Percentiles rank a stretch among this genome's conserved stretches.
phyloP scores from a whole-genome alignment of 2,797 vertebrate genomes.

The Ceryle rudis region DNA sequence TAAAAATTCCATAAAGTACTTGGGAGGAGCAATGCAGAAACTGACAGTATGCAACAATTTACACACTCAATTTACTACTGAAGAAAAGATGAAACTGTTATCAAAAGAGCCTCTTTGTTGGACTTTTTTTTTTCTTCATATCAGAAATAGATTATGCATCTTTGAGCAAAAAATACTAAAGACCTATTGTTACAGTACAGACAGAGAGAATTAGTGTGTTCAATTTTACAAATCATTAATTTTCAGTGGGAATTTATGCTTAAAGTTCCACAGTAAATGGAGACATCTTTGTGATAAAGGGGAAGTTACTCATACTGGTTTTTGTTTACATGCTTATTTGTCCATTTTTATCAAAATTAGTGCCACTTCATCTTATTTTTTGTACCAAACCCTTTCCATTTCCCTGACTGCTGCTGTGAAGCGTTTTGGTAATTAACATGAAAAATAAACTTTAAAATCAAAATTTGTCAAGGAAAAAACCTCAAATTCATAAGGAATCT shows the following conservation, averaged over 20 bases:
- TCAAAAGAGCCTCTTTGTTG: not conserved
- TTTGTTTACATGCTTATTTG: not conserved
- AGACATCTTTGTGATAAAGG: not conserved
- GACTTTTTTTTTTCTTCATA: not conserved
- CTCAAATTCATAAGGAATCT: not conserved
- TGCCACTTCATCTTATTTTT: not conserved
- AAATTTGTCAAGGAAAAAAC: not conserved
- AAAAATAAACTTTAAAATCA: not conserved
- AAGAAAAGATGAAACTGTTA: not conserved
- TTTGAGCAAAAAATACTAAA: not conserved
- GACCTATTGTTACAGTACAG: rapidly evolving
- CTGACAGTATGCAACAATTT: not conserved
- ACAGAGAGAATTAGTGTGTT: not conserved
- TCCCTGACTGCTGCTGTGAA: not conserved
- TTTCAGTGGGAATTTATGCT: not conserved
- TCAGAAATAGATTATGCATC: not conserved
- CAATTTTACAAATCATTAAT: not conserved
- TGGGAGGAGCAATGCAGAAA: not conserved
- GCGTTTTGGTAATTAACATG: not conserved
- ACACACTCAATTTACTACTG: not conserved
- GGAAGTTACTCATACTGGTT: not conserved
- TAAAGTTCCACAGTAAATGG: not conserved
- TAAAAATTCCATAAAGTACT: not conserved
- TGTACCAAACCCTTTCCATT: not conserved
- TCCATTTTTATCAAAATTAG: not conserved